Conservation (phyloP, 2,888 invertebrate species). For the Neoascia interrupta region DNA sequence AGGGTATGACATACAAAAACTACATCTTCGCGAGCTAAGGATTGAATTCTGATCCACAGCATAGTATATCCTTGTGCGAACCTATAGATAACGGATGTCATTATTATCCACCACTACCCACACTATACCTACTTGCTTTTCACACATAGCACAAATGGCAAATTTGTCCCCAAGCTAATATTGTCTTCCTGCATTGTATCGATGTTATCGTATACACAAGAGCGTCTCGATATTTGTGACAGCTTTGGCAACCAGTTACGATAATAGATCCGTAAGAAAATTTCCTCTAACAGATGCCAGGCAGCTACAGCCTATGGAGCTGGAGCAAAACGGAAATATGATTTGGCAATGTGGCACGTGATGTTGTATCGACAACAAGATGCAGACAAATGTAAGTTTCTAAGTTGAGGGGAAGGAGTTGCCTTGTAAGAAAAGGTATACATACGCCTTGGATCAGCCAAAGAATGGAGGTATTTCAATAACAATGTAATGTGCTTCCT, state of each 20-base stretch:
- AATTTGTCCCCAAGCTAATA: constrained; percentile 49
- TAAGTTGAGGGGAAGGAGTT: no score
- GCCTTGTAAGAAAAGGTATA: no score
- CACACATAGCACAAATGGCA: constrained; percentile 44
- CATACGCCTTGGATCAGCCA: neutral
- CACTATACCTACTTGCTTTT: neutral
- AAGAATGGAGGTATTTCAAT: neutral
- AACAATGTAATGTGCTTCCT: constrained; percentile 37
- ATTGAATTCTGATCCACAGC: no score
- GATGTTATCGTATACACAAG: constrained; percentile 35
- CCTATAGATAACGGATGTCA: no score
- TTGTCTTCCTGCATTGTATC: constrained; percentile 55
- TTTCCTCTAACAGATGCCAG: neutral
- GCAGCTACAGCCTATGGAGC: constrained; percentile 21
- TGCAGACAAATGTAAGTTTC: neutral
- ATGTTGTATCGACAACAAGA: constrained; percentile 14
- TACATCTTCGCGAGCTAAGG: constrained; percentile 27
- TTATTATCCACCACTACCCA: constrained; percentile 5
- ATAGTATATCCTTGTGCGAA: no score
- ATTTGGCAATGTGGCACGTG: constrained; percentile 49
- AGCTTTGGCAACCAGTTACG: constrained; percentile 35
- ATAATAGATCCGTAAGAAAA: constrained; percentile 17
- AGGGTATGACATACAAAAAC: neutral
- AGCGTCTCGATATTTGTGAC: constrained; percentile 43
- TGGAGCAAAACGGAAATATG: constrained; percentile 50